These are phyloP conservation scores for Lagopus leucura DNA, from an alignment of 2,113 vertebrate species.

Conservation along the genomic window DNA sequence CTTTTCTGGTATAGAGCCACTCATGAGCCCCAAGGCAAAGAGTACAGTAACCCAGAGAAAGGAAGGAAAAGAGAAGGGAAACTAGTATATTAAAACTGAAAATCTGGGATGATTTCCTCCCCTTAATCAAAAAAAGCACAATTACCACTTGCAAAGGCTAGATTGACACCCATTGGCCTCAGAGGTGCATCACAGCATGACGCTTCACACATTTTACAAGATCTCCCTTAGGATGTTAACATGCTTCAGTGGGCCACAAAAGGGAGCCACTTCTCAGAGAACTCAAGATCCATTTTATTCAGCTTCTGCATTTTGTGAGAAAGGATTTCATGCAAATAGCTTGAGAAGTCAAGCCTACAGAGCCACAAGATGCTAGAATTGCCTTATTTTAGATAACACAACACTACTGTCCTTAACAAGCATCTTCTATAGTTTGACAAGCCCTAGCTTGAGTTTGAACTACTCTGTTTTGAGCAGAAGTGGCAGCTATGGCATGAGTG, in stretches of 20 bases:
- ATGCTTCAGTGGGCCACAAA: neutral
- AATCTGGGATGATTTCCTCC: neutral
- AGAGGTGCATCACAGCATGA: fast-evolving
- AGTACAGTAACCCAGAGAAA: fast-evolving
- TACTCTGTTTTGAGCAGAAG: neutral
- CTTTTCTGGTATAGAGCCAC: neutral
- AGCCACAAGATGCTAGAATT: neutral
- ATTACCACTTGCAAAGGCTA: neutral
- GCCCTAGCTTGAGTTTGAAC: neutral
- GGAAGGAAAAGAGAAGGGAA: fast-evolving
- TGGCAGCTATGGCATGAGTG: neutral
- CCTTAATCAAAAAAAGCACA: neutral
- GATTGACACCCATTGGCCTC: no score
- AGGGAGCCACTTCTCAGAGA: neutral
- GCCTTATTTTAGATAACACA: neutral
- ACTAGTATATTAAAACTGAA: fast-evolving
- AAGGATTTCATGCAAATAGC: neutral
- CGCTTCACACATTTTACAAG: neutral
- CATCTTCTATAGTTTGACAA: neutral
- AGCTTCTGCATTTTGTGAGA: neutral
- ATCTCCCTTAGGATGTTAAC: neutral
- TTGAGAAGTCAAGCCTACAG: neutral
- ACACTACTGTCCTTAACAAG: slow-evolving; percentile 2
- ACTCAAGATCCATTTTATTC: fast-evolving
- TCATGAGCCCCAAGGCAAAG: fast-evolving